A percentile compares a stretch with the other conserved stretches of the same genome.
phyloP scores from a whole-genome alignment of 2,113 vertebrate genomes.

The Halcyon malimbica region DNA sequence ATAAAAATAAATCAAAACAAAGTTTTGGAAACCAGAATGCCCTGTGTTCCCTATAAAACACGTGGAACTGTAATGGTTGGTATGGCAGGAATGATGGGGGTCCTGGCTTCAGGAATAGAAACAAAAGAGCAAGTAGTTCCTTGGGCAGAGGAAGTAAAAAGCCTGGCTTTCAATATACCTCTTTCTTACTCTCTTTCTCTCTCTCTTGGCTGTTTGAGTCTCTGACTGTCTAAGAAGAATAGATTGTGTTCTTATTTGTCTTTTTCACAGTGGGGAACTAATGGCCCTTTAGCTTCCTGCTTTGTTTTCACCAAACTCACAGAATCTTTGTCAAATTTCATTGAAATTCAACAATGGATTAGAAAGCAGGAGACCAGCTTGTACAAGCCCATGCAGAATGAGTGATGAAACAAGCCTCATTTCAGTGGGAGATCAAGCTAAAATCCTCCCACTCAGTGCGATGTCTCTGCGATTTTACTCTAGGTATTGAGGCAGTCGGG shows the following conservation, averaged over 20 bases:
- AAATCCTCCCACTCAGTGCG: neutral
- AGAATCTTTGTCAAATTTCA: neutral
- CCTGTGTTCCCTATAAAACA: neutral
- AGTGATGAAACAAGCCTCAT: neutral
- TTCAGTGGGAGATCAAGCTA: neutral
- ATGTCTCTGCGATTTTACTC: neutral
- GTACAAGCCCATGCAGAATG: neutral
- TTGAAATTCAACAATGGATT: neutral
- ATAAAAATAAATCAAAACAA: neutral
- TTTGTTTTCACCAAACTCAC: neutral
- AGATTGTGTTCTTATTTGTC: neutral
- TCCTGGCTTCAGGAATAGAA: neutral
- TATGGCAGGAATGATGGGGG: neutral
- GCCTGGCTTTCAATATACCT: neutral
- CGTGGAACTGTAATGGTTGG: neutral
- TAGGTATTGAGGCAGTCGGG: neutral
- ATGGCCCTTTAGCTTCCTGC: neutral
- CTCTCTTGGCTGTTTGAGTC: neutral
- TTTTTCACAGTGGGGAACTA: neutral
- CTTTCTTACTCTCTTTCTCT: neutral
- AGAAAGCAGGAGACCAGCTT: neutral
- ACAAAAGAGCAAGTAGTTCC: neutral
- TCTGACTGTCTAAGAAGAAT: neutral
- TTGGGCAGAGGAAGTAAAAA: neutral
- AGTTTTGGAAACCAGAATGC: neutral